Percentiles rank a stretch among this genome's conserved stretches.
Evolutionary conservation across 2,113 vertebrate species (phyloP).

Genomic region (Xenotilapia longispinis): DNA sequence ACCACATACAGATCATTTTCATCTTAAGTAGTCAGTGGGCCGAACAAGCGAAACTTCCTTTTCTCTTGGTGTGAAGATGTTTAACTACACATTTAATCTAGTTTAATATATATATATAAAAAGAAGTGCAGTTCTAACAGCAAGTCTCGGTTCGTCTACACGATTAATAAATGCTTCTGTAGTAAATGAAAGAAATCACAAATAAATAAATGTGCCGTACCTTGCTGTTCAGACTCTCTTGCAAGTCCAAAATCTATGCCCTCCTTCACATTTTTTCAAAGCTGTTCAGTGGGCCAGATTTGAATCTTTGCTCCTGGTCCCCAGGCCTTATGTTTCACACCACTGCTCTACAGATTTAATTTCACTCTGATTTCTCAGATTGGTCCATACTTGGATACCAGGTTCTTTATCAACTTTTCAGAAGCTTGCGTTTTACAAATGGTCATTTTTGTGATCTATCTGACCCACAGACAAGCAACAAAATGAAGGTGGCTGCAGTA

Average conservation of each 20-base stretch:
- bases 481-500: neutral
- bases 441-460: neutral
- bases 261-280: neutral
- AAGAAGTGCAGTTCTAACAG: neutral
- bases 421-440: neutral
- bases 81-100: neutral
- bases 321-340: neutral
- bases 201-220: rapidly evolving
- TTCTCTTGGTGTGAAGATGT: neutral
- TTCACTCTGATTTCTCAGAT: neutral
- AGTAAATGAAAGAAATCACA: neutral
- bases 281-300: neutral
- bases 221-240: neutral
- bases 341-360: neutral
- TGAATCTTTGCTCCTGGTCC: neutral
- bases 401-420: neutral
- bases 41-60: neutral
- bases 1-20: neutral
- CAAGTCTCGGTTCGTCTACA: neutral
- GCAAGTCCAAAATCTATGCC: neutral
- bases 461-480: neutral
- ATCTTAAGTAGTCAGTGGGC: neutral
- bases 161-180: neutral
- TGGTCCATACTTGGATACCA: neutral
- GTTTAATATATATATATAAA: neutral